Conservation (phyloP, 2,888 invertebrate genomes). For the Desoria tigrina region DNA sequence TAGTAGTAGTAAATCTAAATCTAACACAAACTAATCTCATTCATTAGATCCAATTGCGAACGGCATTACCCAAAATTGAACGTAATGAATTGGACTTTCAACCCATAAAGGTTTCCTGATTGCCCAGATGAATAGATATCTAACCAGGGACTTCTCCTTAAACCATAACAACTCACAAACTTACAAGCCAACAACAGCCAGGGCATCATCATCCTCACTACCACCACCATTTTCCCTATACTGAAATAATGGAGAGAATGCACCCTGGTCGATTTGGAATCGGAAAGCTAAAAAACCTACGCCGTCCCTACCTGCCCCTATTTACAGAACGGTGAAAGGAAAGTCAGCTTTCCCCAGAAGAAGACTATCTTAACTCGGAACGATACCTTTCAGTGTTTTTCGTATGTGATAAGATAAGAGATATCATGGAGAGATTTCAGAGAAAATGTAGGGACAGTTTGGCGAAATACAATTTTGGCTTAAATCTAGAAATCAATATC, state of each 20-base stretch:
- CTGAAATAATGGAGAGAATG: no score
- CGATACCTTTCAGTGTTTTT: no score
- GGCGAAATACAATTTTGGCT: no score
- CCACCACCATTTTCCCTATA: no score
- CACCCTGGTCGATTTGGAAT: slow-evolving; percentile 2
- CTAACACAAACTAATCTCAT: slow-evolving; percentile 55
- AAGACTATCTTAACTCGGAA: no score
- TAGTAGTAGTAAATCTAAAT: slow-evolving; percentile 53
- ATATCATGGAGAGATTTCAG: no score
- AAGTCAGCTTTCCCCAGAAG: no score
- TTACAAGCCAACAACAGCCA: neutral
- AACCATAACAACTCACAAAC: no score
- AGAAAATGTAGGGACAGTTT: no score
- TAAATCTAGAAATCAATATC: no score
- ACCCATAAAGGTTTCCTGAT: slow-evolving; percentile 54
- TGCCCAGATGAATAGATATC: slow-evolving; percentile 54
- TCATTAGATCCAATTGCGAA: slow-evolving; percentile 54
- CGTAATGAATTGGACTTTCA: slow-evolving; percentile 55
- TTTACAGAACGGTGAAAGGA: neutral
- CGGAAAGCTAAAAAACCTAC: neutral
- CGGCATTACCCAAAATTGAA: slow-evolving; percentile 54
- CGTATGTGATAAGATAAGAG: no score
- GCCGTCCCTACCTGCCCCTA: neutral
- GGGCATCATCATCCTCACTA: no score
- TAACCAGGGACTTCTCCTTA: slow-evolving; percentile 47